Evolutionary conservation across 1,140 invertebrate species (phyloP), one percentile per base, ranked within the genome.

Genomic region (Dryas iulia): DNA sequence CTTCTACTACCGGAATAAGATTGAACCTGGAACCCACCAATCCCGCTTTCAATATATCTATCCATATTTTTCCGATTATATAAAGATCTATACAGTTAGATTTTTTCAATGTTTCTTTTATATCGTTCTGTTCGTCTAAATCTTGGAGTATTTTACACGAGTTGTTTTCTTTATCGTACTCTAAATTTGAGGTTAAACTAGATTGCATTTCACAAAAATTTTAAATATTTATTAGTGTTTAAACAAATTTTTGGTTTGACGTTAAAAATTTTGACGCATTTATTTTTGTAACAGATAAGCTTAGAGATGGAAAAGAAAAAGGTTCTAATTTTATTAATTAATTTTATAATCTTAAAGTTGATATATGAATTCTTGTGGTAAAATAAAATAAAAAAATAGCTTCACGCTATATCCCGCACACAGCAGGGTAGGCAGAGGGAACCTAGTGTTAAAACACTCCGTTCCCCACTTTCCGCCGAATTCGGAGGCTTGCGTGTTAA

Each of bases 41-140:
- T 3, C 69, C 75, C 10, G 39, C 58, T 62, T 74, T 81, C 4
- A 88, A 23, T 1, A 66, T 64, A 10, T 77, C 63, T 28, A 90
- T 77, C 86, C 86, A 90, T 59, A 88, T 30, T 54, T 54, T 74
- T 8, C 86, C 86, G 0, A 88, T 66, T 0, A 83, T 57, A 30
- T 81, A 85, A 0, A 90, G 53, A 64, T 90, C 80, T 56, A 33
- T 25, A 12, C 5, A 10, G 10, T 28, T 4, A 11, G 62, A 4
- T 18, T 10, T 26, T 0, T 14, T 62, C n/a, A 53, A 11, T 21
- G 35, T 11, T 21, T 61, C 11, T 21, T 23, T 52, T 21, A 47
- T 30, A 28, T 53, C 7, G 10, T n/a, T 47, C 0, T 62, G 11
- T 11, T 25, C 21, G 11, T 59, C 8, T 33, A 21, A 52, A 62